These are phyloP conservation scores for Brotula barbata DNA, from an alignment of 2,797 vertebrate genomes.

Conservation along the genomic window DNA sequence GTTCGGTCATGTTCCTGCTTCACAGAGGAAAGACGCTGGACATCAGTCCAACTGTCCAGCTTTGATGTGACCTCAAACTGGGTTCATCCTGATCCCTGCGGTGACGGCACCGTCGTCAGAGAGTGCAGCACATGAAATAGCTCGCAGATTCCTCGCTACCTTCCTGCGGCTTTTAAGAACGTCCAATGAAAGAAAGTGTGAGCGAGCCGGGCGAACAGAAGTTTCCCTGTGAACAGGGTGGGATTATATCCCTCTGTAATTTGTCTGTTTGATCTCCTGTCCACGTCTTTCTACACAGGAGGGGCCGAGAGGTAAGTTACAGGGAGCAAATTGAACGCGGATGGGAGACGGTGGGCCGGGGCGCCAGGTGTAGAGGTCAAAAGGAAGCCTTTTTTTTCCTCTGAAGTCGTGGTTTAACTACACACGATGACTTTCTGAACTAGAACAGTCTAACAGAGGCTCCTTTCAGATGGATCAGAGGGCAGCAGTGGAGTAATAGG, in stretches of 20 bases:
- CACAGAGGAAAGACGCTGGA: no score
- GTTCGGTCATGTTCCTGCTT: no score
- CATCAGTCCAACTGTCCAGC: no score
- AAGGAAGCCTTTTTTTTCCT: slow-evolving; percentile 1
- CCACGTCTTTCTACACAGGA: background rate
- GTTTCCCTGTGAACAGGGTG: no score
- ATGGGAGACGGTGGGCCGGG: slow-evolving; percentile 15
- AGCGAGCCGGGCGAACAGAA: no score
- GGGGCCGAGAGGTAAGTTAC: slow-evolving; percentile 24
- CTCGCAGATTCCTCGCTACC: no score
- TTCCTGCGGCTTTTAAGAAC: no score
- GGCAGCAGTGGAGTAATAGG: background rate
- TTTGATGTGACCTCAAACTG: no score
- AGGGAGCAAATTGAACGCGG: background rate
- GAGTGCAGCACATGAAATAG: no score
- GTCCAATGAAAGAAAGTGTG: no score
- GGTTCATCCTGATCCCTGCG: no score
- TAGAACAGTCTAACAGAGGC: slow-evolving; percentile 24
- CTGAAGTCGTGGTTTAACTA: background rate
- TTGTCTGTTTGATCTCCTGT: slow-evolving; percentile 3
- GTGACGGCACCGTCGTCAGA: no score
- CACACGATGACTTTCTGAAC: slow-evolving; percentile 1
- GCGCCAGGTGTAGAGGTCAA: slow-evolving; percentile 38
- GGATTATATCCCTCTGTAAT: background rate
- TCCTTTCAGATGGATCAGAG: slow-evolving; percentile 44